These are phyloP conservation scores for Crax fasciolata DNA, from an alignment of 2,797 vertebrate genomes.

Conservation along the genomic window DNA sequence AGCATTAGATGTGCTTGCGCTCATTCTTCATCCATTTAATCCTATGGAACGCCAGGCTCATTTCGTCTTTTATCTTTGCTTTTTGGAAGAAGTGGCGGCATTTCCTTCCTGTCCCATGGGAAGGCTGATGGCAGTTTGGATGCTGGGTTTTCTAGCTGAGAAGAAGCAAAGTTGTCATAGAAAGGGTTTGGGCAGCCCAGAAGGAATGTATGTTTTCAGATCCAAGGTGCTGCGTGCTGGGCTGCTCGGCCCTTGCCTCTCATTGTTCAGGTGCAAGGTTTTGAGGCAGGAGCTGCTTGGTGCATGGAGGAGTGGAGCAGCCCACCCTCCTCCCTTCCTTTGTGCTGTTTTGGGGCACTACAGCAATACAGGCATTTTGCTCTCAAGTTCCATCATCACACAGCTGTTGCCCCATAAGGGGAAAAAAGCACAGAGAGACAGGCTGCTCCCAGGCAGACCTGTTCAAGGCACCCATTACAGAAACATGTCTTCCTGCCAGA, in stretches of 20 bases:
- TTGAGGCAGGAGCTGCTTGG: background rate
- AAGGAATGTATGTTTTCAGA: background rate
- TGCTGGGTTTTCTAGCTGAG: background rate
- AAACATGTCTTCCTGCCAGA: constrained; percentile 22
- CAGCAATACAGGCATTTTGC: background rate
- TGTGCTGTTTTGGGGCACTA: background rate
- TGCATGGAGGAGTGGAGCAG: background rate
- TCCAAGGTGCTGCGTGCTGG: background rate
- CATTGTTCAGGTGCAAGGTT: accelerated
- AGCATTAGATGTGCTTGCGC: background rate
- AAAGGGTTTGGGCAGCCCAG: background rate
- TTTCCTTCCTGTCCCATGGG: background rate
- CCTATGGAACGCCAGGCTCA: background rate
- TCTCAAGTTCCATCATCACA: background rate
- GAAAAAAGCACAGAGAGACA: background rate
- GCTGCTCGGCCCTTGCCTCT: background rate
- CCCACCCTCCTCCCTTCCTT: background rate
- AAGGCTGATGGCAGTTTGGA: background rate
- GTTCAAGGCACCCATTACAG: background rate
- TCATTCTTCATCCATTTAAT: constrained; percentile 5
- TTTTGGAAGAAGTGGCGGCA: background rate
- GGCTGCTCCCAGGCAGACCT: background rate
- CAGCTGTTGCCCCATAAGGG: background rate
- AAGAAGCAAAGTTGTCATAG: background rate
- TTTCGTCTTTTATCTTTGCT: background rate